Base-by-base conservation (phyloP, 2,888 invertebrate genomes). In the Salticus scenicus region DNA sequence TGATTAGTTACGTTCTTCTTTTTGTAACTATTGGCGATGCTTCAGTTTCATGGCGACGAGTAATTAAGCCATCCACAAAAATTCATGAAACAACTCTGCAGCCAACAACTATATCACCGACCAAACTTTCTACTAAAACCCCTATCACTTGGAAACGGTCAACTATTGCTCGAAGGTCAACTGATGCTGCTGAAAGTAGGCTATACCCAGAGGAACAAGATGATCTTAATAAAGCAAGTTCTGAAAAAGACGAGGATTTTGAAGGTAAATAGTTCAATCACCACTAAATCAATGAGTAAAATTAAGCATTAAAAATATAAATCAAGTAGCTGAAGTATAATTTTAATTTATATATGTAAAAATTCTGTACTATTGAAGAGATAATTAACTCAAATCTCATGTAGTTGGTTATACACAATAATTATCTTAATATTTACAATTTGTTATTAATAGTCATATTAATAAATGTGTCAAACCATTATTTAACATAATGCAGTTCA, bases 71-170 rank as follows among this genome's bases (percentile, higher is more conserved):
- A 7, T 33, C 67, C 20, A 27, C 20, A 12, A n/a, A 7, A 33
- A 7, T 33, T 5, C 8, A 7, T 20, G 10, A 14, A 30, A 30
- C 64, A 30, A 10, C 30, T 0, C 10, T 33, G 0, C 20, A 1
- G 4, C 0, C 67, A 7, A 14, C 10, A 12, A 14, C 42, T 7
- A 57, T 42, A 42, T 63, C 77, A 27, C 14, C 51, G 1, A 17
- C 37, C 8, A 28, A 27, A 1, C 67, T 57, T 1, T 72, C 77
- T 14, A 72, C 77, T 12, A 77, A 63, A 57, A 57, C 83, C 0
- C 24, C 83, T 1, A 28, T 84, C 31, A 84, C 77, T 1, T 84
- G 83, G 83, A 77, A 67, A 31, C 47, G 83, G 41, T 77, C 83
- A 0, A 84, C 83, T 28, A 17, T 77, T 4, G 57, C 67, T 63